phyloP scores from a whole-genome alignment of 2,113 vertebrate species.

The Forbesichthys papilliferus region DNA sequence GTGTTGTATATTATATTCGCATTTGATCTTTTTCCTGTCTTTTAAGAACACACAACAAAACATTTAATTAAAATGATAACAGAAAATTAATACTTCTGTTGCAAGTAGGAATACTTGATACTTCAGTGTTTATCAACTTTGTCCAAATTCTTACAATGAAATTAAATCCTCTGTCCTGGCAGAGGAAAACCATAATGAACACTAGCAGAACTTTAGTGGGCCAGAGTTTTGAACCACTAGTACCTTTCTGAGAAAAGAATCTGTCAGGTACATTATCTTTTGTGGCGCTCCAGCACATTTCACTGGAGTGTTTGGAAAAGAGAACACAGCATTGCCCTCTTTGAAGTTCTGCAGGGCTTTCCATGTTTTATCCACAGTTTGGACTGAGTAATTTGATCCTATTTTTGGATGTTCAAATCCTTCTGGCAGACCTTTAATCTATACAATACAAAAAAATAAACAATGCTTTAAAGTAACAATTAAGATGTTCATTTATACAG shows the following conservation, averaged over 20 bases:
- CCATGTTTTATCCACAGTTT: constrained; percentile 95
- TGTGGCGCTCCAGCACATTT: constrained; percentile 97
- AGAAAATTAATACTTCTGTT: too few relatives aligned
- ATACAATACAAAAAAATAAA: constrained; percentile 12
- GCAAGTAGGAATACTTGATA: too few relatives aligned
- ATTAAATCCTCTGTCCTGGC: too few relatives aligned
- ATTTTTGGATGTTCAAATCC: constrained; percentile 89
- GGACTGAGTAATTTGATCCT: constrained; percentile 92
- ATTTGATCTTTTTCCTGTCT: constrained; percentile 86
- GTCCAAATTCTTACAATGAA: too few relatives aligned
- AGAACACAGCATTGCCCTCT: constrained; percentile 93
- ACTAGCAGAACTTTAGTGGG: too few relatives aligned
- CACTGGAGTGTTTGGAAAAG: constrained; percentile 90
- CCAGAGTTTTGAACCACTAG: not conserved
- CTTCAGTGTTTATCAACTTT: too few relatives aligned
- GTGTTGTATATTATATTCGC: constrained; percentile 94
- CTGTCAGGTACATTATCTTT: constrained; percentile 97
- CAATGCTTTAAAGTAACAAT: not conserved
- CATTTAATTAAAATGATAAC: not conserved
- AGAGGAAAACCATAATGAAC: too few relatives aligned
- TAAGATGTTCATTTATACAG: not conserved
- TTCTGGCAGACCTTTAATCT: constrained; percentile 96
- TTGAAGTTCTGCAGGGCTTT: constrained; percentile 88
- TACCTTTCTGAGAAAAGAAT: constrained; percentile 91
- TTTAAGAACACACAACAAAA: constrained; percentile 21